Evolutionary conservation across 1,140 invertebrate genomes (phyloP).

Genomic region (Drosophila micromelanica): DNA sequence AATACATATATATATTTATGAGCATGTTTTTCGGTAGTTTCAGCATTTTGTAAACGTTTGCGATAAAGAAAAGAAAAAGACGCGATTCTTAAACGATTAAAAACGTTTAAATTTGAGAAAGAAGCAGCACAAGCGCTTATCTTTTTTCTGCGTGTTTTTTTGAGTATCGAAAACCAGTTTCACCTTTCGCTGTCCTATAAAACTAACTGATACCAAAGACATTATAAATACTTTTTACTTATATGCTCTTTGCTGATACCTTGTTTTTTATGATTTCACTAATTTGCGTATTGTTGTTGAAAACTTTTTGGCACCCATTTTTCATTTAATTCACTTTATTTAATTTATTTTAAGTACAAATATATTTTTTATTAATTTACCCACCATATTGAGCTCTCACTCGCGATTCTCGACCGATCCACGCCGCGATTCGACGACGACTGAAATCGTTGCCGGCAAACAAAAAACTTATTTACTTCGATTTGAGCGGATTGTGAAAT

Average conservation of each 20-base stretch:
- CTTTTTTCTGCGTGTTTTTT: too few relatives aligned
- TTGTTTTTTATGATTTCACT: too few relatives aligned
- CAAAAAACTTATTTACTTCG: neutral
- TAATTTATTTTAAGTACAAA: neutral
- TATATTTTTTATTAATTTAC: neutral
- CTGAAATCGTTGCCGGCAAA: too few relatives aligned
- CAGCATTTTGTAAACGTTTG: neutral
- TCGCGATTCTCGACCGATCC: neutral
- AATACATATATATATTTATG: too few relatives aligned
- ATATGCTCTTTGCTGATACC: too few relatives aligned
- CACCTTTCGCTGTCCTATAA: too few relatives aligned
- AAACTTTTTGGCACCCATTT: too few relatives aligned
- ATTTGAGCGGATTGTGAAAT: slow-evolving; percentile 1
- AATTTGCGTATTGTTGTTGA: too few relatives aligned
- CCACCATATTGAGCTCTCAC: slow-evolving; percentile 12
- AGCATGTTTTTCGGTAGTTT: too few relatives aligned
- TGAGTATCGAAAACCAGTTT: too few relatives aligned
- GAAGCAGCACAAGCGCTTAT: neutral
- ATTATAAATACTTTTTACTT: too few relatives aligned
- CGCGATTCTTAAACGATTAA: neutral
- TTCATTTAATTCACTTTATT: neutral
- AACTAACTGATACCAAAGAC: too few relatives aligned
- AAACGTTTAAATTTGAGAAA: neutral
- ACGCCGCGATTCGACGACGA: neutral
- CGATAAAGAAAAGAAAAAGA: neutral